A percentile compares a stretch with the other conserved stretches of the same genome.
phyloP scores from a whole-genome alignment of 2,888 invertebrate species.

The Spodoptera exigua region DNA sequence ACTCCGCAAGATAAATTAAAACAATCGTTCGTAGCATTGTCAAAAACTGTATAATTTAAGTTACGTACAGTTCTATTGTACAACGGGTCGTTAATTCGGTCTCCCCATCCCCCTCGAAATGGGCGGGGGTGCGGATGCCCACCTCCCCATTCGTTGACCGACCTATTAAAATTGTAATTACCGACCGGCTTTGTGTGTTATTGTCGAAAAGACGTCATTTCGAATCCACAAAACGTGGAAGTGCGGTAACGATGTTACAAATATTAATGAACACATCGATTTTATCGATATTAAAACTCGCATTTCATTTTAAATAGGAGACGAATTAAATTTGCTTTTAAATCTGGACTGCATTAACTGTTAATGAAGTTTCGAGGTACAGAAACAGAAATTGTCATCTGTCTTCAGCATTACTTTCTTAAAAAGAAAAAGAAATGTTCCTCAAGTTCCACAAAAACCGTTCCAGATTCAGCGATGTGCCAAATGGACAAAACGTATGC shows the following conservation, averaged over 20 bases:
- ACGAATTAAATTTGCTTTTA: too few species aligned
- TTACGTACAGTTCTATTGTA: slow-evolving; percentile 76
- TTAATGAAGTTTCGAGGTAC: too few species aligned
- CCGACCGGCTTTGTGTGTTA: slow-evolving; percentile 79
- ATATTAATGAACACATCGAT: slow-evolving; percentile 34
- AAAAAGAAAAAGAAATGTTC: neutral
- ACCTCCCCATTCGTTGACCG: slow-evolving; percentile 76
- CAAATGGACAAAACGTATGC: slow-evolving; percentile 47
- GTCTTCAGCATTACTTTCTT: too few species aligned
- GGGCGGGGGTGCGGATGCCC: slow-evolving; percentile 44
- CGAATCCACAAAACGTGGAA: slow-evolving; percentile 65
- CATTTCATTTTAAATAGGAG: slow-evolving; percentile 12
- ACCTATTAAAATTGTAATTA: slow-evolving; percentile 87
- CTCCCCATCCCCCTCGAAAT: slow-evolving; percentile 41
- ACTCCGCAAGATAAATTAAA: slow-evolving; percentile 35
- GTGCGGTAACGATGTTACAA: slow-evolving; percentile 15
- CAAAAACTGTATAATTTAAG: slow-evolving; percentile 78
- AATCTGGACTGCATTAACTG: neutral
- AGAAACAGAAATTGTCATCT: too few species aligned
- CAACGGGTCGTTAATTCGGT: slow-evolving; percentile 64
- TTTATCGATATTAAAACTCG: slow-evolving; percentile 17
- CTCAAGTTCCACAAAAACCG: slow-evolving; percentile 7
- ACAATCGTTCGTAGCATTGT: slow-evolving; percentile 70
- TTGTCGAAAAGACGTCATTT: slow-evolving; percentile 79
- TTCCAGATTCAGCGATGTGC: slow-evolving; percentile 22